Conservation (phyloP, 2,113 vertebrate species). For the Elephantulus edwardii region DNA sequence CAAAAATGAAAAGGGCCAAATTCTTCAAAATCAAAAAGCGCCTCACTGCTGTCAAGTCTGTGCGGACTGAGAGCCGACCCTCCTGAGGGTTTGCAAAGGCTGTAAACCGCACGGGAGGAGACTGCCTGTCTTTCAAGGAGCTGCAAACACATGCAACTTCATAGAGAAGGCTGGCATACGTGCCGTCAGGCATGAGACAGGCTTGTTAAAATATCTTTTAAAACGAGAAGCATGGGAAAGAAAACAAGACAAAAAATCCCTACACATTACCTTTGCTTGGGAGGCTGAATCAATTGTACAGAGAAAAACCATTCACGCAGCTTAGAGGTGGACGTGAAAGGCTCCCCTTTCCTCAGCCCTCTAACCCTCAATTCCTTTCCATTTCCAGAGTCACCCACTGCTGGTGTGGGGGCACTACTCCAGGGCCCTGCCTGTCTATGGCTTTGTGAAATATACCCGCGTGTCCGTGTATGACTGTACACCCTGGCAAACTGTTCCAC, state of each 20-base stretch:
- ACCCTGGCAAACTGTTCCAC: not conserved
- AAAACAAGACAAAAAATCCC: not conserved
- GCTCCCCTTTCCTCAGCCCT: not conserved
- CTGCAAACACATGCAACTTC: not conserved
- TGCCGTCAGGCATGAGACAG: conserved; percentile 11
- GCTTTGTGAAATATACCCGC: not conserved
- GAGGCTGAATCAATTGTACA: not conserved
- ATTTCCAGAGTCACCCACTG: not conserved
- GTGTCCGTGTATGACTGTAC: not conserved
- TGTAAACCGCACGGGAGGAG: too few species aligned
- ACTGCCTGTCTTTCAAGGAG: too few species aligned
- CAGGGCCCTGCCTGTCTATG: not conserved
- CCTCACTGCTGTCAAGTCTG: not conserved
- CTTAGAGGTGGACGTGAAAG: not conserved
- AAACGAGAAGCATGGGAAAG: not conserved
- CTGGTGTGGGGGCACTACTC: not conserved
- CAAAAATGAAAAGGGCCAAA: conserved; percentile 21
- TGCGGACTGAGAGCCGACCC: too few species aligned
- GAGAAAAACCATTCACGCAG: not conserved
- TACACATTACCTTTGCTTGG: not conserved
- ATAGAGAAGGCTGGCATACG: too few species aligned
- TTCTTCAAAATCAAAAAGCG: too few species aligned
- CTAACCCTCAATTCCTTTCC: not conserved
- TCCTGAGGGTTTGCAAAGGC: too few species aligned
- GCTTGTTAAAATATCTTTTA: not conserved